Percentiles rank a stretch among this genome's conserved stretches.
These are phyloP conservation scores for Macrotrachela quadricornifera DNA, from an alignment of 1,140 invertebrate genomes.

Conservation along the genomic window DNA sequence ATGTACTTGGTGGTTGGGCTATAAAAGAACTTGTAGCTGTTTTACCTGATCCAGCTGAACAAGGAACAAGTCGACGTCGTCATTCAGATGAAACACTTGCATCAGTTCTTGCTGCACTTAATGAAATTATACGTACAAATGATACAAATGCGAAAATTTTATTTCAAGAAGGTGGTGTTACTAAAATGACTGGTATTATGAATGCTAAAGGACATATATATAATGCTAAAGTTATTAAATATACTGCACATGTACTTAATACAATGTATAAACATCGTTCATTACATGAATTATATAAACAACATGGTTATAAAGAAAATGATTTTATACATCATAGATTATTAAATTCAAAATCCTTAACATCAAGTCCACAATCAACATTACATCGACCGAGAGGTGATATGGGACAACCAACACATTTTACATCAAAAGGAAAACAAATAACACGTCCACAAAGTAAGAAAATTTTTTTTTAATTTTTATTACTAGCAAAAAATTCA, in stretches of 20 bases:
- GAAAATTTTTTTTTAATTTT: no score
- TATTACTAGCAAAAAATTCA: no score
- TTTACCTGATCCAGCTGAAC: slow-evolving; percentile 44
- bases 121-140: slow-evolving; percentile 91
- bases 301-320: slow-evolving; percentile 47
- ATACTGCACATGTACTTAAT: slow-evolving; percentile 53
- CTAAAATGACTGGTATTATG: slow-evolving; percentile 67
- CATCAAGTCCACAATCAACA: not conserved
- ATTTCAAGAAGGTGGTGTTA: slow-evolving; percentile 65
- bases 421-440: no score
- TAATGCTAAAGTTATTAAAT: slow-evolving; percentile 75
- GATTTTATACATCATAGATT: no score
- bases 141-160: slow-evolving; percentile 35
- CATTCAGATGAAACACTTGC: slow-evolving; percentile 85
- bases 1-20: slow-evolving; percentile 58
- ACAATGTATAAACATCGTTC: slow-evolving; percentile 97
- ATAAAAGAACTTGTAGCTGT: slow-evolving; percentile 90
- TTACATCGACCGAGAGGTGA: slow-evolving; percentile 4
- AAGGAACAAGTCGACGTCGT: slow-evolving; percentile 12
- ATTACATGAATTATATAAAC: slow-evolving; percentile 76
- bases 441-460: no score
- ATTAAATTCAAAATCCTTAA: no score
- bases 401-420: not conserved
- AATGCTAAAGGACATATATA: slow-evolving; percentile 38
- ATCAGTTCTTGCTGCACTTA: slow-evolving; percentile 79